phyloP scores from a whole-genome alignment of 2,113 vertebrate species.

The Gyps fulvus region DNA sequence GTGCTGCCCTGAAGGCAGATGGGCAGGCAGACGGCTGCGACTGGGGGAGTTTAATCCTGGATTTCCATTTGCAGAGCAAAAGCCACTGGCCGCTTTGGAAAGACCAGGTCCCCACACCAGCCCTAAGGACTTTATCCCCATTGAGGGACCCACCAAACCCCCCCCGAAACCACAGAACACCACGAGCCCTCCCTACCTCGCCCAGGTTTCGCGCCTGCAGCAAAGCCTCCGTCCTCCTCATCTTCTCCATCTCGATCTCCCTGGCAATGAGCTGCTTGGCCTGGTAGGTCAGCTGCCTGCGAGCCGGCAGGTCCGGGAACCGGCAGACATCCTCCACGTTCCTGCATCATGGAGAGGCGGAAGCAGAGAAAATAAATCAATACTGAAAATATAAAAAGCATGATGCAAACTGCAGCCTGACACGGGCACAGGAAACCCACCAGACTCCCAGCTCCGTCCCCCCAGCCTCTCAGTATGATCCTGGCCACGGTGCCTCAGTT shows the following conservation, averaged over 20 bases:
- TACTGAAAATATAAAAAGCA: accelerated
- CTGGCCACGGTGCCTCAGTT: neutral
- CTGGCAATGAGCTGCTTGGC: constrained; percentile 92
- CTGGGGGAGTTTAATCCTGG: neutral
- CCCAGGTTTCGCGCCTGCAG: constrained; percentile 61
- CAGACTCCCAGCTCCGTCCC: neutral
- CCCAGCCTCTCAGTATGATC: accelerated
- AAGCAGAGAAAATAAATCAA: neutral
- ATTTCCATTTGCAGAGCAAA: neutral
- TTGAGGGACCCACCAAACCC: accelerated
- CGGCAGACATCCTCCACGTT: constrained; percentile 86
- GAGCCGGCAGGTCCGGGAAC: constrained; percentile 83
- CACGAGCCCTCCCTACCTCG: constrained; percentile 47
- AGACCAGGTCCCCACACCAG: neutral
- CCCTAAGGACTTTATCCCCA: accelerated
- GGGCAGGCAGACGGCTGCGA: neutral
- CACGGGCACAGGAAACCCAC: accelerated
- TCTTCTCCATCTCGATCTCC: constrained; percentile 93
- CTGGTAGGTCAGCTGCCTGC: constrained; percentile 90
- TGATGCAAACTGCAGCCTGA: neutral
- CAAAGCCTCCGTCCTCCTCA: constrained; percentile 84
- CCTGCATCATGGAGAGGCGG: constrained; percentile 12
- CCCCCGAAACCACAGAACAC: accelerated
- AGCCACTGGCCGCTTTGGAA: neutral
- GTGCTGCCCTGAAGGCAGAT: neutral